phyloP scores from a whole-genome alignment of 2,113 vertebrate genomes.

The Brevimyrus niger region DNA sequence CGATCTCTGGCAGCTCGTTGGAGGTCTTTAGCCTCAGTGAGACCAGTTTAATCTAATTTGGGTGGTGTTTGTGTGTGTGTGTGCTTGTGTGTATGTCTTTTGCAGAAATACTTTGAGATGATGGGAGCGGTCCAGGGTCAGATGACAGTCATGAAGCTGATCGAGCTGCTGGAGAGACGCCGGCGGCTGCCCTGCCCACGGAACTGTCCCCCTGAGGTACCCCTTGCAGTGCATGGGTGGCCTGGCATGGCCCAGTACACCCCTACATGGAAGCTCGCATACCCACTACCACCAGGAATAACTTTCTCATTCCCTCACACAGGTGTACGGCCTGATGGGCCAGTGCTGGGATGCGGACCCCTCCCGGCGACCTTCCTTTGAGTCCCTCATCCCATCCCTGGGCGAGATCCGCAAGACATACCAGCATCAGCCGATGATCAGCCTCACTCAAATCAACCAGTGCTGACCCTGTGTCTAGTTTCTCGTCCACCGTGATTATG shows the following conservation, averaged over 20 bases:
- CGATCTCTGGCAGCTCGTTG: not conserved
- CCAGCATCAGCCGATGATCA: constrained; percentile 40
- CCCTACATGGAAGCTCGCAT: not conserved
- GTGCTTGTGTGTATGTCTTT: not conserved
- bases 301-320: not conserved
- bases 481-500: not conserved
- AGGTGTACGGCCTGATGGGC: constrained; percentile 65
- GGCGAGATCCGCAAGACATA: constrained; percentile 42
- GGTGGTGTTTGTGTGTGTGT: too few species aligned
- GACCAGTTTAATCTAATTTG: not conserved
- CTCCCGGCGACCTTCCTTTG: constrained; percentile 65
- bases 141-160: constrained; percentile 71
- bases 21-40: not conserved
- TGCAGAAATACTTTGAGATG: constrained; percentile 77
- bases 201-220: constrained; percentile 75
- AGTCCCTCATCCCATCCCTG: constrained; percentile 60
- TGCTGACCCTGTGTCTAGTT: constrained; percentile 5
- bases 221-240: not conserved
- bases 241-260: not conserved
- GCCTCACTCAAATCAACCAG: constrained; percentile 49
- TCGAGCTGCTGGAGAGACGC: constrained; percentile 65
- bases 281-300: not conserved
- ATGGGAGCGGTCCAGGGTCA: constrained; percentile 59
- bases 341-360: constrained; percentile 74
- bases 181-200: constrained; percentile 66